Evolutionary conservation across 2,888 invertebrate genomes (phyloP).

Genomic region (Amblyjoppa proteus): DNA sequence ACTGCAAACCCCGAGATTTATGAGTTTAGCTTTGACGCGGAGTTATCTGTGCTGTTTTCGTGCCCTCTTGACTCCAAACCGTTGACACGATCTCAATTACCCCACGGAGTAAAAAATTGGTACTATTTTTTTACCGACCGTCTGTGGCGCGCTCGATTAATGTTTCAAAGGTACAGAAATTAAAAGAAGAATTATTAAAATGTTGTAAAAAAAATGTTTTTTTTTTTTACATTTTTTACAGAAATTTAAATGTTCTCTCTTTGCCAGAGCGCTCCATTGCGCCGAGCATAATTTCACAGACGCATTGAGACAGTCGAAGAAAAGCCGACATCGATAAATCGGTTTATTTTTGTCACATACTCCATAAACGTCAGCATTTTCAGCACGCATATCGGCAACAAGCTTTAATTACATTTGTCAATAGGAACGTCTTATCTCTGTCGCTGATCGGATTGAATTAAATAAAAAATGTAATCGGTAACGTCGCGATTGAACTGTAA

Average conservation of each 20-base stretch:
- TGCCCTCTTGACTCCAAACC: too few relatives aligned
- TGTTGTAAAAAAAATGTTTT: too few relatives aligned
- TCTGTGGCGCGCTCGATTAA: too few relatives aligned
- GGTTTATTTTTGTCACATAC: neutral
- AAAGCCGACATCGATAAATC: neutral
- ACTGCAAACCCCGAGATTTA: neutral
- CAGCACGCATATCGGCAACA: neutral
- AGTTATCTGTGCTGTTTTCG: too few relatives aligned
- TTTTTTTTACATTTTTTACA: neutral
- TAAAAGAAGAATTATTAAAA: too few relatives aligned
- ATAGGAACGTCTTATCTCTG: neutral
- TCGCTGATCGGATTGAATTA: neutral
- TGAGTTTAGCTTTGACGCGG: too few relatives aligned
- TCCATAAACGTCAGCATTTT: neutral
- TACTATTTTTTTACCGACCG: too few relatives aligned
- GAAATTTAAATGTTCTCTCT: neutral
- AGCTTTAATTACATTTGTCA: constrained; percentile 15
- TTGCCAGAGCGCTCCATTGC: neutral
- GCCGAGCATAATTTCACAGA: neutral
- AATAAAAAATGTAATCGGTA: neutral
- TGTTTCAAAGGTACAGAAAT: too few relatives aligned
- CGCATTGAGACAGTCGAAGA: neutral
- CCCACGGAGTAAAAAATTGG: too few relatives aligned
- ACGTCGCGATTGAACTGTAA: neutral
- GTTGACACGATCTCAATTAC: too few relatives aligned